A percentile compares a stretch with the other conserved stretches of the same genome.
Evolutionary conservation across 2,113 vertebrate species (phyloP).

Genomic region (Myrmecophaga tridactyla): DNA sequence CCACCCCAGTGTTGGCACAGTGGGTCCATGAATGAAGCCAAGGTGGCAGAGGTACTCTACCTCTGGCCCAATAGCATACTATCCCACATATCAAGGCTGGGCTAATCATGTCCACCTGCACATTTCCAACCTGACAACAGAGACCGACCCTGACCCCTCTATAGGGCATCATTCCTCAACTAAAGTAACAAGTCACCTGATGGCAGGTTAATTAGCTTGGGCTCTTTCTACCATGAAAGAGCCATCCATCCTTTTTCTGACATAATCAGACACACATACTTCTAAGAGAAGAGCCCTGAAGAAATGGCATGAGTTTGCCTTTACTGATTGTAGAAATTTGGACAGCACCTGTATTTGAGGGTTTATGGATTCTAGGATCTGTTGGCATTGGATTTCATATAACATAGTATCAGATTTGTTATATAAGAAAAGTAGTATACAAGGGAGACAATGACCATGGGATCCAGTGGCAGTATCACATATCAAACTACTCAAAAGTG

Average conservation of each 20-base stretch:
- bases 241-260: neutral
- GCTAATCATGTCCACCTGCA: neutral
- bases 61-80: neutral
- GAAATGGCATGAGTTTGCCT: too few relatives aligned
- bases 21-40: too few relatives aligned
- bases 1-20: neutral
- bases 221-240: neutral
- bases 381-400: neutral
- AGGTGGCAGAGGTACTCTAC: too few relatives aligned
- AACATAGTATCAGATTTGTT: neutral
- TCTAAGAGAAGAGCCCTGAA: too few relatives aligned
- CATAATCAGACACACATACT: neutral
- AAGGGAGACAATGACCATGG: neutral
- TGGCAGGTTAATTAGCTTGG: neutral
- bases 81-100: neutral
- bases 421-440: neutral
- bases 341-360: neutral
- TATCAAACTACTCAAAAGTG: neutral
- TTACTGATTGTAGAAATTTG: neutral
- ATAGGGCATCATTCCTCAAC: neutral
- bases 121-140: neutral
- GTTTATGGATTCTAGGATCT: neutral
- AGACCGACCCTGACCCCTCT: neutral
- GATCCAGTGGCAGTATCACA: neutral
- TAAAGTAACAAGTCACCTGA: neutral